Conservation (phyloP, 1,140 invertebrate genomes). For the Saxidomus purpurata region DNA sequence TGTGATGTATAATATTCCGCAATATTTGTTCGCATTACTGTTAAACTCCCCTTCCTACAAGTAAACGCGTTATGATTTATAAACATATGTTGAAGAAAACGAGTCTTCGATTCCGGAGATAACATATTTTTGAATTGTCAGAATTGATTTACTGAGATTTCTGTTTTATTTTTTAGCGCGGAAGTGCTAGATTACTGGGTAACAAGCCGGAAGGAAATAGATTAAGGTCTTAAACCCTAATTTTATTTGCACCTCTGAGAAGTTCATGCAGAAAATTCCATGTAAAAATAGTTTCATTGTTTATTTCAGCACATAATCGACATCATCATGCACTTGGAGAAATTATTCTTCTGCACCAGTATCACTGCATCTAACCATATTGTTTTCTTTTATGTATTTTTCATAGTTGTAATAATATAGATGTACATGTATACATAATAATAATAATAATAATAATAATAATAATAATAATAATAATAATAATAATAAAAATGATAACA, state of each 20-base stretch:
- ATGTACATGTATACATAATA: background rate
- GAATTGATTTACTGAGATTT: conserved; percentile 1
- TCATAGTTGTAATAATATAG: too few relatives aligned
- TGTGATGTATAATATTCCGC: conserved; percentile 2
- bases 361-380: background rate
- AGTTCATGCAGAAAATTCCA: background rate
- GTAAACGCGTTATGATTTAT: background rate
- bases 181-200: conserved; percentile 19
- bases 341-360: too few relatives aligned
- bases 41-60: background rate
- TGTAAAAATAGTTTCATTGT: background rate
- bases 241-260: background rate
- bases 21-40: conserved; percentile 26
- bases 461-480: background rate
- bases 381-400: too few relatives aligned
- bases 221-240: conserved; percentile 1
- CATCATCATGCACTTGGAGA: too few relatives aligned
- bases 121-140: conserved; percentile 21
- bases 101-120: background rate
- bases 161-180: conserved; percentile 9
- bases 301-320: background rate
- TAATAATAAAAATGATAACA: background rate
- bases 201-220: conserved; percentile 2
- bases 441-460: background rate
- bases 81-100: conserved; percentile 14